Base-by-base conservation (phyloP, 2,113 vertebrate species). In the Apteryx owenii region DNA sequence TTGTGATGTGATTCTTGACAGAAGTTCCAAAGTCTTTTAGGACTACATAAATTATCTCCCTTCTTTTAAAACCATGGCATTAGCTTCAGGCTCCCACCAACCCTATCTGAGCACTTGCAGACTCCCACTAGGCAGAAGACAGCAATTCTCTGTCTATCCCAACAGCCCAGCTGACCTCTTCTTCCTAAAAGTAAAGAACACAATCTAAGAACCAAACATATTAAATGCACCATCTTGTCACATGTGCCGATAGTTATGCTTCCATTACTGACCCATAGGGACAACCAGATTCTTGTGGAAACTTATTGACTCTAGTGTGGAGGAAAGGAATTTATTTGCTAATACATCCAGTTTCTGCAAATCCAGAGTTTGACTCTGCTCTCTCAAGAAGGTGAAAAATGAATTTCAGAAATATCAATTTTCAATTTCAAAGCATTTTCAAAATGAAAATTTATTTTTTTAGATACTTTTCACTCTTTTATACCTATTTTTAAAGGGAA, bases 171-270 rank as follows among this genome's bases (percentile, higher is more conserved):
- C 2, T 0, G 2, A 70, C 7, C n/a, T 48, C 56, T 31, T 54
- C n/a, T 12, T 68, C 25, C 51, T 21, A 25, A 13, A 48, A 31
- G 9, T 51, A 81, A 75, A 38, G 4, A 38, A 33, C 9, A 68
- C 81, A 42, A 62, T 7, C 31, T 28, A 36, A 51, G 44, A 26
- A 33, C 10, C 14, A 83, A 19, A 50, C 9, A 72, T 40, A 17
- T 44, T 44, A 71, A 62, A 44, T 38, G 22, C 11, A 23, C 44
- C 6, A 4, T 28, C 46, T 31, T 48, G 40, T 7, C 23, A 51
- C 21, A 81, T 53, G 8, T 28, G 51, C 14, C 2, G 0, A 3
- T 3, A 22, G 72, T 61, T 36, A 1, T 11, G 8, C 18, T 61
- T 78, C 69, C 60, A 38, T 3, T 17, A 6, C 28, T 73, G 68